These are phyloP conservation scores for Ispidina picta DNA, from an alignment of 2,797 vertebrate species.

Conservation along the genomic window DNA sequence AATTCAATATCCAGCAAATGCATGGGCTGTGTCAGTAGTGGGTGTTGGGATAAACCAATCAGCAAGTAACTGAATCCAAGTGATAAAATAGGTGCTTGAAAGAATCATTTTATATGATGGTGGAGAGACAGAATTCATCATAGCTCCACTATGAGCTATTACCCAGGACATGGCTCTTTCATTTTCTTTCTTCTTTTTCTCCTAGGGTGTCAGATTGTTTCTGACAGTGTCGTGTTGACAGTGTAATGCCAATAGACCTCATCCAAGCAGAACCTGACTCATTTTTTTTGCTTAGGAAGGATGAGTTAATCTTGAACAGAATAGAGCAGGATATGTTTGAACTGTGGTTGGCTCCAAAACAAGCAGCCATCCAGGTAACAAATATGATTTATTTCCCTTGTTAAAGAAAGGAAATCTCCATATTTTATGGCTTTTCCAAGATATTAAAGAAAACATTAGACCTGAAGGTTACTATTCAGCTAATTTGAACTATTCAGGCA, in stretches of 20 bases:
- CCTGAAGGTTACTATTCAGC: neutral
- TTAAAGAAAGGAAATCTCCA: neutral
- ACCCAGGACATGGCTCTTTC: neutral
- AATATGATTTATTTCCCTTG: neutral
- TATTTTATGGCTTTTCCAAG: neutral
- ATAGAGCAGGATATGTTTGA: neutral
- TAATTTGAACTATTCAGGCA: neutral
- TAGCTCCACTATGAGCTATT: neutral
- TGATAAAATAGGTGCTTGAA: neutral
- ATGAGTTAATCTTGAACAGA: neutral
- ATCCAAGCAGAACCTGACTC: neutral
- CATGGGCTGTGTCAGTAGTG: neutral
- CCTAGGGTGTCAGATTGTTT: neutral
- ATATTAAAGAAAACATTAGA: neutral
- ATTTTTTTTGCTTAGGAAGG: neutral
- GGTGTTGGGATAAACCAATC: neutral
- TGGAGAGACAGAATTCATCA: neutral
- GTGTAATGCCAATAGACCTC: neutral
- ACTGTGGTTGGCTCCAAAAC: neutral
- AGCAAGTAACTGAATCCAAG: neutral
- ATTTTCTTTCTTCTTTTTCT: neutral
- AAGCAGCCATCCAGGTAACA: neutral
- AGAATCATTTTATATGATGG: neutral
- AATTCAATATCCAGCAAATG: neutral
- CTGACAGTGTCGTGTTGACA: neutral